phyloP scores from a whole-genome alignment of 2,797 vertebrate genomes.

The Bufotes viridis region DNA sequence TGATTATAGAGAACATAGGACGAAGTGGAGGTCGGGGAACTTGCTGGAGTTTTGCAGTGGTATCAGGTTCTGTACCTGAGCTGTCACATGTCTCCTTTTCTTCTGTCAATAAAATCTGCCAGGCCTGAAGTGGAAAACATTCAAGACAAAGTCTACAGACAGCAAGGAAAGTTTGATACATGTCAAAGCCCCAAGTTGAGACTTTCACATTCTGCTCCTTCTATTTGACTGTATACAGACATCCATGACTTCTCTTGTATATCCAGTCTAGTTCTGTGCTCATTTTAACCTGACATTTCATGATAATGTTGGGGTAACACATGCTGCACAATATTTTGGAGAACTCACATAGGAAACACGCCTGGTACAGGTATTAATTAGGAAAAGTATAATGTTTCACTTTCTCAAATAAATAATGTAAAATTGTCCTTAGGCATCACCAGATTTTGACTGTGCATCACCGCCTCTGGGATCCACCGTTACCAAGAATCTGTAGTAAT shows the following conservation, averaged over 20 bases:
- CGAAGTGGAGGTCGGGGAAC: background rate
- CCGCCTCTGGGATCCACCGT: too few relatives aligned
- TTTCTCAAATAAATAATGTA: background rate
- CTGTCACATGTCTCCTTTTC: conserved; percentile 50
- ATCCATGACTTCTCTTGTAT: background rate
- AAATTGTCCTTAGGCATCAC: too few relatives aligned
- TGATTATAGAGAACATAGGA: conserved; percentile 26
- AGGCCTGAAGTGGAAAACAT: conserved; percentile 46
- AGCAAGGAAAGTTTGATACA: conserved; percentile 32
- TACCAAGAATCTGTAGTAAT: too few relatives aligned
- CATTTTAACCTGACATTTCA: background rate
- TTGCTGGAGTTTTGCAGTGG: conserved; percentile 29
- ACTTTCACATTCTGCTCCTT: conserved; percentile 18
- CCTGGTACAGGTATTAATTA: background rate
- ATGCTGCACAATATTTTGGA: background rate
- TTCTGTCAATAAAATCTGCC: conserved; percentile 56
- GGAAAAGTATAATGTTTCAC: background rate
- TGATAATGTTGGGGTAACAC: background rate
- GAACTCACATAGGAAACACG: background rate
- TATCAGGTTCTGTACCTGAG: conserved; percentile 29
- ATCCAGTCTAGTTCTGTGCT: background rate
- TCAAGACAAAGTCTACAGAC: conserved; percentile 41
- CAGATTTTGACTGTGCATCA: too few relatives aligned
- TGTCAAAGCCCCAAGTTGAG: conserved; percentile 35
- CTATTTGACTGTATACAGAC: background rate